phyloP scores from a whole-genome alignment of 2,888 invertebrate species.

The Aleiodes alternator region DNA sequence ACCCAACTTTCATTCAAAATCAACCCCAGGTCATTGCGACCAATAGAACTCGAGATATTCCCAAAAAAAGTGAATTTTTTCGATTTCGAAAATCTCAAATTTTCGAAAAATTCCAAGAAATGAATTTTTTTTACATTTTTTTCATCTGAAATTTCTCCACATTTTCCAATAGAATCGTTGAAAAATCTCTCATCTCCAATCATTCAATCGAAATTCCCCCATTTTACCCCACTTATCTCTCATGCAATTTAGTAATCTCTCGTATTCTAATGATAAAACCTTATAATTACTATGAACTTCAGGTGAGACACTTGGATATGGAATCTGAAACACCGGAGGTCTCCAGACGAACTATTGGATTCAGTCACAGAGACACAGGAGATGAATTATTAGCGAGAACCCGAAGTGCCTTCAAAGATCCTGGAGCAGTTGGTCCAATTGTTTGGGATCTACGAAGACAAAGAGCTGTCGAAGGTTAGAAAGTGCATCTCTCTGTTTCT shows the following conservation, averaged over 20 bases:
- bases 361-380: conserved; percentile 58
- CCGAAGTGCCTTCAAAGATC: conserved; percentile 84
- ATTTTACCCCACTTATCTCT: too few relatives aligned
- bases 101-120: too few relatives aligned
- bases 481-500: conserved; percentile 25
- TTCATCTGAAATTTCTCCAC: too few relatives aligned
- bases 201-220: too few relatives aligned
- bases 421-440: conserved; percentile 88
- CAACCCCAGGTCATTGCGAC: background rate
- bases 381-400: conserved; percentile 78
- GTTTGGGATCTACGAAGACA: conserved; percentile 90
- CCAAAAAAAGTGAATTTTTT: too few relatives aligned
- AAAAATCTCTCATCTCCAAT: too few relatives aligned
- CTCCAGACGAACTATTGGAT: conserved; percentile 54
- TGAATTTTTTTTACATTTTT: too few relatives aligned
- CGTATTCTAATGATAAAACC: background rate
- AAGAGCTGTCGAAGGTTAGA: conserved; percentile 73
- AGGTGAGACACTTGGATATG: conserved; percentile 69
- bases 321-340: conserved; percentile 68
- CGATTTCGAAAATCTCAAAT: too few relatives aligned
- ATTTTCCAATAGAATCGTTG: too few relatives aligned
- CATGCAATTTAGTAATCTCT: background rate
- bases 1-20: too few relatives aligned
- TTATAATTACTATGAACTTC: conserved; percentile 21
- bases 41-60: too few relatives aligned